Conservation (phyloP, 2,888 invertebrate species). For the Synergus laeviventris region DNA sequence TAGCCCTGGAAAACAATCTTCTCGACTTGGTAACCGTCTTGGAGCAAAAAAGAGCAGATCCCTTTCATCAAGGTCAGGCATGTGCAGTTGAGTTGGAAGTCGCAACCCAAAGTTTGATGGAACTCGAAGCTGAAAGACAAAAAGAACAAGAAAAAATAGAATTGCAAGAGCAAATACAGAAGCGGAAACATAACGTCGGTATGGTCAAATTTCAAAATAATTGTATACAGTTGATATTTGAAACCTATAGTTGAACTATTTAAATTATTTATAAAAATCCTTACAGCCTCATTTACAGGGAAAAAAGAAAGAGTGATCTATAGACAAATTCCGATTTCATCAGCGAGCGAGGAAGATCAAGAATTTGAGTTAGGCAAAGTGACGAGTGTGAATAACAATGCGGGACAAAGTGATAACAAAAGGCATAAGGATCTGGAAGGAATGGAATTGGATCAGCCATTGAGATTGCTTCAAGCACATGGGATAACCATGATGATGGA, state of each 20-base stretch:
- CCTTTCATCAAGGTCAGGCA: conserved; percentile 61
- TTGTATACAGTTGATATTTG: conserved; percentile 1
- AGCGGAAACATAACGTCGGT: conserved; percentile 64
- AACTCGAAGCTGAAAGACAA: conserved; percentile 67
- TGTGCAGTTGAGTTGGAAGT: conserved; percentile 68
- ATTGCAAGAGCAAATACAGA: conserved; percentile 62
- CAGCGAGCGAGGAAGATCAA: conserved; percentile 64
- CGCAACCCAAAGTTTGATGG: conserved; percentile 71
- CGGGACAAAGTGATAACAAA: conserved; percentile 53
- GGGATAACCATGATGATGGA: conserved; percentile 92
- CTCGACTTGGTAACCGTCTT: conserved; percentile 80
- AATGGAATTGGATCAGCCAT: conserved; percentile 73
- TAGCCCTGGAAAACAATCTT: conserved; percentile 83
- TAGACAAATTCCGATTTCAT: conserved; percentile 68
- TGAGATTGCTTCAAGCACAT: conserved; percentile 87
- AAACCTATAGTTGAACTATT: not conserved
- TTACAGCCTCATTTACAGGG: conserved; percentile 48
- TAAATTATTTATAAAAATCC: conserved; percentile 8
- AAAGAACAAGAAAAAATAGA: conserved; percentile 63
- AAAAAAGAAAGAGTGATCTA: conserved; percentile 70
- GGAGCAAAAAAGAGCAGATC: conserved; percentile 73
- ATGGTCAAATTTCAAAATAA: conserved; percentile 9
- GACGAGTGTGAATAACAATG: conserved; percentile 52
- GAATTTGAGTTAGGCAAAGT: conserved; percentile 60
- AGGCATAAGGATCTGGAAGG: conserved; percentile 67